phyloP scores from a whole-genome alignment of 2,888 invertebrate species.

The Thera britannica region DNA sequence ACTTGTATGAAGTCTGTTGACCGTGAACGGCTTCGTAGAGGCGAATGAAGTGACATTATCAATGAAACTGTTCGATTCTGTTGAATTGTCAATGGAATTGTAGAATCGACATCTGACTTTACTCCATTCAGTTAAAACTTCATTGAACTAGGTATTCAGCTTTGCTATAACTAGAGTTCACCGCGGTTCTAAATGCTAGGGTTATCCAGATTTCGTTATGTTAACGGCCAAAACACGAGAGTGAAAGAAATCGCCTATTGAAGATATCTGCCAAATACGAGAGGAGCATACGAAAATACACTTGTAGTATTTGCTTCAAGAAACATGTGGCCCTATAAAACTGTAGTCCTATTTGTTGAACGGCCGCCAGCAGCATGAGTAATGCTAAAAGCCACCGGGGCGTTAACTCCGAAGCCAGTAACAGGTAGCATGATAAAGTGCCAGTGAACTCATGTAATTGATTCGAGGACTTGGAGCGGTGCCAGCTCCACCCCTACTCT shows the following conservation, averaged over 20 bases:
- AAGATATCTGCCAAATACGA: background rate
- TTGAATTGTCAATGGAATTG: constrained; percentile 29
- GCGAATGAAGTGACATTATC: constrained; percentile 21
- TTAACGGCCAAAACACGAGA: background rate
- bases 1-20: constrained; percentile 18
- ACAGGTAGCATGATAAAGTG: constrained; percentile 57
- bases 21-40: constrained; percentile 24
- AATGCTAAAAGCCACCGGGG: constrained; percentile 22
- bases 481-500: constrained; percentile 50
- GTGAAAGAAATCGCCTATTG: background rate
- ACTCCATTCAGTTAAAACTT: constrained; percentile 8
- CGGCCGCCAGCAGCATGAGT: constrained; percentile 35
- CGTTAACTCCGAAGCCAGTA: constrained; percentile 23
- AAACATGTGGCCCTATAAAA: constrained; percentile 16
- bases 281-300: constrained; percentile 1
- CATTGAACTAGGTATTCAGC: background rate
- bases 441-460: constrained; percentile 60
- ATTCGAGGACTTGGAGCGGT: constrained; percentile 51
- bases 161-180: background rate
- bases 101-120: constrained; percentile 11
- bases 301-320: constrained; percentile 5
- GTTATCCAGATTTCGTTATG: background rate
- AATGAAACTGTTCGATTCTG: constrained; percentile 21
- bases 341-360: constrained; percentile 32
- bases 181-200: no score